Evolutionary conservation across 2,888 invertebrate species (phyloP), one percentile per base, ranked within the genome.

Genomic region (Emmelina monodactyla): DNA sequence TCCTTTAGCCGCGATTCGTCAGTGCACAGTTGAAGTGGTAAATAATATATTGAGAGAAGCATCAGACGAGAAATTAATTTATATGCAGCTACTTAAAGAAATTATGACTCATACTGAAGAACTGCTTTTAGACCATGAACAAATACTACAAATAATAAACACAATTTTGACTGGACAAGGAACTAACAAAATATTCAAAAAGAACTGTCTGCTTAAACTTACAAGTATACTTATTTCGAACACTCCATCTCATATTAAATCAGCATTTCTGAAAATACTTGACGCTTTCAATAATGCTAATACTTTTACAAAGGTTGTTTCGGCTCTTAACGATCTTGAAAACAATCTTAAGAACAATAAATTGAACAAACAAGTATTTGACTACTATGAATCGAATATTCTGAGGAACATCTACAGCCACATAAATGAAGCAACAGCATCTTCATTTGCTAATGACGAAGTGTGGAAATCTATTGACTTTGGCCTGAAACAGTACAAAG

Each of bases 71-170:
- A 66, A 66, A 1, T 45, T 68, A 2, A 55, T 71, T 7, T 81
- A 82, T 42, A 56, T 69, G 13, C 55, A 76, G 2, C 46, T 86
- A 5, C 44, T 84, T 14, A 58, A 70, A 37, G 73, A 83, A 47
- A 41, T 87, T 1, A 38, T 63, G n/a, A 44, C 53, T 3, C 79
- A 83, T 29, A 68, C 67, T 39, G 67, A 82, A 35, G 91, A 90
- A 54, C 70, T 91, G 28, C 44, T 82, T 16, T 58, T 88, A 41
- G 91, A 91, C 49, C 64, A 82, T 22, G 84, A 88, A 41, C 90
- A 91, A 53, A 61, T 88, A 12, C 71, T 84, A 0, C 64, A 88
- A 25, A 69, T 86, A 13, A 53, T 91, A 1, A 86, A 83, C 43
- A 85, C 84, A 9, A 63, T 88, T 35, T 46, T 89, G 1, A 83